Evolutionary conservation across 35 echinoderm and acorn worm genomes (phyloP).

Genomic region (Hemicentrotus pulcherrimus): DNA sequence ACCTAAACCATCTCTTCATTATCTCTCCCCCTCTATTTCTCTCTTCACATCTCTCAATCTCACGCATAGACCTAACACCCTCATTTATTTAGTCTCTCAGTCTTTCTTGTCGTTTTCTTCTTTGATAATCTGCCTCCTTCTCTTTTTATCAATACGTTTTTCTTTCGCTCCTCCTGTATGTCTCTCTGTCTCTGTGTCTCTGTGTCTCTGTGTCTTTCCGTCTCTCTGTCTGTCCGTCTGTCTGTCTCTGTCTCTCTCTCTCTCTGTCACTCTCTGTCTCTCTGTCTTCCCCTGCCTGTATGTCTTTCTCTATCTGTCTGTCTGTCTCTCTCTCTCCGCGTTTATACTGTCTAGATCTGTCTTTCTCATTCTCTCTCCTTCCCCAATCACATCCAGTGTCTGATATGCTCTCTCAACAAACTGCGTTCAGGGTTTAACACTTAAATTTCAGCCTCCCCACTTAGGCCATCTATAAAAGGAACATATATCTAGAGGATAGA

Average conservation of each 20-base stretch:
- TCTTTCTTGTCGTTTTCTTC: neutral
- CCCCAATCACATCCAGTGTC: too few species aligned
- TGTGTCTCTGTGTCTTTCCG: neutral
- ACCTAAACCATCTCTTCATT: too few species aligned
- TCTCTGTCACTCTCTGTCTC: neutral
- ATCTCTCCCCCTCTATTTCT: too few species aligned
- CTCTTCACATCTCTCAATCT: too few species aligned
- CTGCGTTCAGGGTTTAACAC: neutral
- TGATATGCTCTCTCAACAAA: neutral
- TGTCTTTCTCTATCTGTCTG: too few species aligned
- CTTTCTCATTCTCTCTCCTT: neutral
- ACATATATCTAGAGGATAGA: constrained; percentile 24
- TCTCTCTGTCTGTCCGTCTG: neutral
- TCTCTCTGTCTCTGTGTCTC: neutral
- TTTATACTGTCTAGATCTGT: neutral
- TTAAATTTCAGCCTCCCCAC: neutral
- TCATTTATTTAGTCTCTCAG: neutral
- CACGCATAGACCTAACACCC: neutral
- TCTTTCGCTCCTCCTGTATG: neutral
- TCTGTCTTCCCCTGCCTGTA: too few species aligned
- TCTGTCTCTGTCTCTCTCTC: too few species aligned
- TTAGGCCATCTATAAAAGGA: neutral
- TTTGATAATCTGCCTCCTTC: neutral
- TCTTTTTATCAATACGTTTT: neutral
- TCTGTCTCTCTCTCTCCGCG: too few species aligned